Evolutionary conservation across 2,113 vertebrate species (phyloP), one percentile per base, ranked within the genome.

Genomic region (Mellivora capensis): DNA sequence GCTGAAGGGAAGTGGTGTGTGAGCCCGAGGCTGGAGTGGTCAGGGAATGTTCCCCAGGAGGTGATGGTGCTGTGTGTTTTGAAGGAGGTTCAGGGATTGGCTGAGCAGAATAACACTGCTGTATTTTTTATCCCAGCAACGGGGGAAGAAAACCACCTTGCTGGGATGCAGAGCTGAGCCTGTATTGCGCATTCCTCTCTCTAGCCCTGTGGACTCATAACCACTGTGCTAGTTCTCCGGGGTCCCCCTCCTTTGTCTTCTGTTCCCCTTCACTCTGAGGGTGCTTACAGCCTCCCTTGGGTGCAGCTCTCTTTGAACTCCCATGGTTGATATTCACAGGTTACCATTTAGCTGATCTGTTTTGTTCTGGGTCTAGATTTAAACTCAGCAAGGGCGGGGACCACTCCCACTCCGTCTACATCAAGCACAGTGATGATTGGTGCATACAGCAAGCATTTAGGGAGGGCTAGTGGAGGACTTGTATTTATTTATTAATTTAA

Each of bases 321-420:
- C 13, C 44, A 21, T 8, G 11, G 18, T 18, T 12, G 62, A 18
- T n/a, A 10, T 29, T 67, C 20, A 9, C 59, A 72, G 81, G 21
- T 25, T 6, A 7, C 52, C 20, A 29, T 4, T 59, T 29, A 59
- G 21, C 76, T 61, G 7, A 6, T 85, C 62, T 84, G 39, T 87
- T 96, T 91, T 69, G 61, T 85, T 91, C 14, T 20, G 39, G 17
- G 47, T 3, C 31, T 93, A 2, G 29, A 79, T 20, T 39, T 59
- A 23, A 59, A 42, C n/a, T 57, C 54, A 2, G 1, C 4, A 21
- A 90, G 21, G 72, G 13, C 18, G 25, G 20, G 49, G 47, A 29
- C 79, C 17, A 2, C 5, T 20, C 27, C 83, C 13, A 1, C 5
- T 20, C 21, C 2, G 0, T 23, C 23, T 49, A 4, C 0, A 1